phyloP scores from a whole-genome alignment of 2,888 invertebrate genomes.

The Andrena praecox region DNA sequence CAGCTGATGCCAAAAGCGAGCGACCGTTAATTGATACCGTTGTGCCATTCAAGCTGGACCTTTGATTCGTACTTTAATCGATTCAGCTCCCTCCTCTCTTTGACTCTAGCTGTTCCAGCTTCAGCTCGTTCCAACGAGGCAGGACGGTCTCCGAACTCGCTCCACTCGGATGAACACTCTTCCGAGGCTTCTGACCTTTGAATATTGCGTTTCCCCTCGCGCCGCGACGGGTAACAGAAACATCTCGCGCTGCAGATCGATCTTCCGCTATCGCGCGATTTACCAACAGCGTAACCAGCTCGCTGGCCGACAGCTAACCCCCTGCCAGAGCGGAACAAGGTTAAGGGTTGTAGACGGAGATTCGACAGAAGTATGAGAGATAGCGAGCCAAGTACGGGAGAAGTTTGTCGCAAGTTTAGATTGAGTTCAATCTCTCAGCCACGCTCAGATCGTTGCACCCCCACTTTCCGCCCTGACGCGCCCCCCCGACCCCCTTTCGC shows the following conservation, averaged over 20 bases:
- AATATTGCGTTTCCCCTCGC: neutral
- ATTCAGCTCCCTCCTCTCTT: neutral
- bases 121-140: neutral
- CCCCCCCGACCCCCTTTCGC: slow-evolving; percentile 39
- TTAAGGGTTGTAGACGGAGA: slow-evolving; percentile 66
- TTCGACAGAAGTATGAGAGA: slow-evolving; percentile 75
- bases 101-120: too few species aligned
- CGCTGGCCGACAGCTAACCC: slow-evolving; percentile 35
- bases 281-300: slow-evolving; percentile 24
- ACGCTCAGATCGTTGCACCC: slow-evolving; percentile 34
- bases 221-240: neutral
- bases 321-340: slow-evolving; percentile 56
- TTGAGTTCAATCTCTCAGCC: slow-evolving; percentile 76
- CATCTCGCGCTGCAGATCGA: neutral
- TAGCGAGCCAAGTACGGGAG: slow-evolving; percentile 62
- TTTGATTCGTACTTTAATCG: slow-evolving; percentile 21
- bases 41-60: slow-evolving; percentile 2
- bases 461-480: slow-evolving; percentile 35
- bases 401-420: slow-evolving; percentile 80
- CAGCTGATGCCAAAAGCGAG: slow-evolving; percentile 37
- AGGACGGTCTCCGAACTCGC: neutral
- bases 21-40: slow-evolving; percentile 59
- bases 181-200: slow-evolving; percentile 12
- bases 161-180: neutral
- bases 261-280: neutral